Evolutionary conservation across 1,140 invertebrate species (phyloP).

Genomic region (Helicoverpa armigera): DNA sequence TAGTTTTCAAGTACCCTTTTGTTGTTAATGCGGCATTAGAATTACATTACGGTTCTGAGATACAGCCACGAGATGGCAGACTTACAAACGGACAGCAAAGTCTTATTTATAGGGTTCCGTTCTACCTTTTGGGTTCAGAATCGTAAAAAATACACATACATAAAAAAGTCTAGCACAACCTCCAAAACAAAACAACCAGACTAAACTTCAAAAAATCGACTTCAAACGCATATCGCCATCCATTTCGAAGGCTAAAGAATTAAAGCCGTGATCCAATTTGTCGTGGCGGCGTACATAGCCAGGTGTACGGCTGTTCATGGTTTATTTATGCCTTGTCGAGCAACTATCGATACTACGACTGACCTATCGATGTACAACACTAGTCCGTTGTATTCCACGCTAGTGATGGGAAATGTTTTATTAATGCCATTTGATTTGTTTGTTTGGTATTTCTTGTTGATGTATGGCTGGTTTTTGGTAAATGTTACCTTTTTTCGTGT

Average conservation of each 20-base stretch:
- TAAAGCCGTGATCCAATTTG: conserved; percentile 38
- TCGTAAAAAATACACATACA: no score
- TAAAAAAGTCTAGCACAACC: background rate
- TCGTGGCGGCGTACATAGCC: conserved; percentile 26
- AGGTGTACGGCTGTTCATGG: conserved; percentile 49
- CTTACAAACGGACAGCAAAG: no score
- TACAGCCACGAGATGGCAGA: no score
- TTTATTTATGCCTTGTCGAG: conserved; percentile 49
- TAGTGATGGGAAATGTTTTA: conserved; percentile 32
- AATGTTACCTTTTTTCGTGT: background rate
- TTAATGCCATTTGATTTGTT: background rate
- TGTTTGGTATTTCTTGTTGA: background rate
- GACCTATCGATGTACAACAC: conserved; percentile 47
- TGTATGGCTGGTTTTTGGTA: background rate
- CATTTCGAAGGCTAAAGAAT: conserved; percentile 8
- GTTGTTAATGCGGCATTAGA: no score
- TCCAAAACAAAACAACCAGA: background rate
- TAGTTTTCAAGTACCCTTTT: no score
- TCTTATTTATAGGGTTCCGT: no score
- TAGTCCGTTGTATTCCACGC: background rate
- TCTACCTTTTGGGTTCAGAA: no score
- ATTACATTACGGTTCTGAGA: no score
- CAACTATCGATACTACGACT: conserved; percentile 34
- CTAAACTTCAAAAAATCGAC: conserved; percentile 3
- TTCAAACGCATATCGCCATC: background rate